Evolutionary conservation across 2,888 invertebrate genomes (phyloP).

Genomic region (Zele albiditarsus): DNA sequence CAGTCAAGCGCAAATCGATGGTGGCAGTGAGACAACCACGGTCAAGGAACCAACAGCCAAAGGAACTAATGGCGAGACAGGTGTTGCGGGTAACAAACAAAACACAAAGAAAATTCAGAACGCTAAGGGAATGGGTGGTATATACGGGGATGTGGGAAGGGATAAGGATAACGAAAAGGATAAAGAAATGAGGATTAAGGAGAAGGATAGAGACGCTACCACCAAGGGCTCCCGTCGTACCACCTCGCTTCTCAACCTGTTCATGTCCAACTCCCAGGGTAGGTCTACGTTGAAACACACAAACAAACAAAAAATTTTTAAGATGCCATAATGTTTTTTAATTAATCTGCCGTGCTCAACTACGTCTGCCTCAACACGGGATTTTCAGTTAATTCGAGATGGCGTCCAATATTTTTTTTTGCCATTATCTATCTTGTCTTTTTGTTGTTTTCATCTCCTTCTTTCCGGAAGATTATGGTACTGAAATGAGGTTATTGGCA

Average conservation of each 20-base stretch:
- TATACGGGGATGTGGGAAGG: slow-evolving; percentile 63
- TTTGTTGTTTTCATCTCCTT: not conserved
- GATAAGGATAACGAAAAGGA: slow-evolving; percentile 64
- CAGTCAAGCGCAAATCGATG: slow-evolving; percentile 62
- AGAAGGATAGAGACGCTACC: slow-evolving; percentile 64
- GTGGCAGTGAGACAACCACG: slow-evolving; percentile 46
- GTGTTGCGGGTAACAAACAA: slow-evolving; percentile 71
- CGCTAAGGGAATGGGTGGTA: slow-evolving; percentile 67
- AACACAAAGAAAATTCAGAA: slow-evolving; percentile 68
- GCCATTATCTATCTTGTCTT: not conserved
- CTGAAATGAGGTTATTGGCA: not conserved
- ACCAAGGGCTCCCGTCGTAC: slow-evolving; percentile 91
- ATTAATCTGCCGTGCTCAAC: slow-evolving; percentile 17
- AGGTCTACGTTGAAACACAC: slow-evolving; percentile 70
- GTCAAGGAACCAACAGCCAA: slow-evolving; percentile 57
- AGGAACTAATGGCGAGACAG: slow-evolving; percentile 70
- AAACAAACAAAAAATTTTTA: slow-evolving; percentile 26
- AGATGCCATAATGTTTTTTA: not conserved
- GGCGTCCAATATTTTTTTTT: not conserved
- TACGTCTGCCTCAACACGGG: slow-evolving; percentile 7
- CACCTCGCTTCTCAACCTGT: slow-evolving; percentile 95
- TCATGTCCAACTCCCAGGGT: slow-evolving; percentile 96
- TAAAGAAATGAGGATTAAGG: slow-evolving; percentile 57
- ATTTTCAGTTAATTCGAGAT: not conserved
- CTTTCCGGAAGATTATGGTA: not conserved